Conservation (phyloP, 2,888 invertebrate genomes). For the Catocala fraxini region DNA sequence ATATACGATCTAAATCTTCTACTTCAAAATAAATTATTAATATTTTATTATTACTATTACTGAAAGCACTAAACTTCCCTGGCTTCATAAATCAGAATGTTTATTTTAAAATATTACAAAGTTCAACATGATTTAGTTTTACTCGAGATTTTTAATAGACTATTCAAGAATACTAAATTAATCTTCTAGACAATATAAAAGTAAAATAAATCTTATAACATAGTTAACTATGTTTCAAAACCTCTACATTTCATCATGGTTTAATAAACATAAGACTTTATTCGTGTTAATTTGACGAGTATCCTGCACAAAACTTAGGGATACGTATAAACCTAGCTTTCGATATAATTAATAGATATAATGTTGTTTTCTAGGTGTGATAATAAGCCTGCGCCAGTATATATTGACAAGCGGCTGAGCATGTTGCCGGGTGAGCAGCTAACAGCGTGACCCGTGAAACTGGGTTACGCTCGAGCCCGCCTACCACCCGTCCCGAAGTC, state of each 20-base stretch:
- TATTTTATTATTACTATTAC: no score
- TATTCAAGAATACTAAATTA: no score
- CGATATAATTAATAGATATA: neutral
- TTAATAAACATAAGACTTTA: no score
- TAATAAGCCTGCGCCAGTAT: slow-evolving; percentile 43
- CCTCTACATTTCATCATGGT: no score
- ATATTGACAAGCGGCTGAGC: slow-evolving; percentile 55
- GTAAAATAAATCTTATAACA: no score
- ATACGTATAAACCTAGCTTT: neutral
- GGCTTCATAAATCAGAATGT: neutral
- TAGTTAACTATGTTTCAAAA: no score
- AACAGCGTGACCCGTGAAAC: slow-evolving; percentile 64
- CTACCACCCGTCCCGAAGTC: slow-evolving; percentile 43
- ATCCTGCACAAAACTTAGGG: neutral
- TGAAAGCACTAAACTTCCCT: no score
- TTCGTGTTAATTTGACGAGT: neutral
- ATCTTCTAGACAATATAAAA: no score
- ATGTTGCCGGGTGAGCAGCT: slow-evolving; percentile 55
- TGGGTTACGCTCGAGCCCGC: slow-evolving; percentile 62
- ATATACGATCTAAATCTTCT: no score
- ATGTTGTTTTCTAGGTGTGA: slow-evolving; percentile 10
- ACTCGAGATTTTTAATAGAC: neutral
- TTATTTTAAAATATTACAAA: neutral
- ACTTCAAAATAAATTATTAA: no score
- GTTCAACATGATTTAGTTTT: neutral